A percentile compares a stretch with the other conserved stretches of the same genome.
Evolutionary conservation across 2,797 vertebrate species (phyloP).

Genomic region (Coilia nasus): DNA sequence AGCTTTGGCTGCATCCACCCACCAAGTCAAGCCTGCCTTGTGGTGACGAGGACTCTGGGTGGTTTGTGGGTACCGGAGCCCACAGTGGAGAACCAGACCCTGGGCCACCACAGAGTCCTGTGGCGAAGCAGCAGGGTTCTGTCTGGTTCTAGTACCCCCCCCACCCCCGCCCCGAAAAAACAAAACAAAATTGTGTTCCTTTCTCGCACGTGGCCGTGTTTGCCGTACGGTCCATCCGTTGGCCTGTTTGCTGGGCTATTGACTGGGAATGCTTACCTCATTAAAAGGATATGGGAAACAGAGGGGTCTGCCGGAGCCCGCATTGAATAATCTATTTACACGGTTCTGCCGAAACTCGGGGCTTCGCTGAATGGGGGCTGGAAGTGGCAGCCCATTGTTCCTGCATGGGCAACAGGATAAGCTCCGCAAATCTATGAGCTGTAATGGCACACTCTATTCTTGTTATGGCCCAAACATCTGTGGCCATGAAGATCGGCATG

Average conservation of each 20-base stretch:
- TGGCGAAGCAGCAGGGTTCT: too few species aligned
- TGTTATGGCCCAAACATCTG: constrained; percentile 44
- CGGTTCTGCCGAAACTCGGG: constrained; percentile 32
- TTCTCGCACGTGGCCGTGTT: constrained; percentile 4
- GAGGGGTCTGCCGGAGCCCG: constrained; percentile 4
- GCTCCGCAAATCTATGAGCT: constrained; percentile 38
- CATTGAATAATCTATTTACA: constrained; percentile 48
- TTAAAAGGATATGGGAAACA: constrained; percentile 36
- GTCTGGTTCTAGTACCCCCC: too few species aligned
- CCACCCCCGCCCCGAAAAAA: too few species aligned
- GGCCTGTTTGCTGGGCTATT: constrained; percentile 33
- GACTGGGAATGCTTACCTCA: constrained; percentile 33
- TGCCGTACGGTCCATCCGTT: not conserved
- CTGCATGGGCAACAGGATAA: constrained; percentile 44
- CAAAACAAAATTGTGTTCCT: too few species aligned
- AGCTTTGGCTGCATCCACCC: too few species aligned
- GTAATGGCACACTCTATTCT: constrained; percentile 38
- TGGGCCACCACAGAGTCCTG: too few species aligned
- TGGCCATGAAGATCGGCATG: not conserved
- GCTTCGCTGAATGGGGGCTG: constrained; percentile 44
- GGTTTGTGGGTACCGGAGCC: too few species aligned
- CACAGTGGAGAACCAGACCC: too few species aligned
- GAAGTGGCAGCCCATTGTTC: constrained; percentile 50
- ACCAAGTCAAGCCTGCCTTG: too few species aligned
- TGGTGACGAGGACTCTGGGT: too few species aligned